These are phyloP conservation scores for Colistium nudipinnis DNA, from an alignment of 2,113 vertebrate genomes.

Conservation along the genomic window DNA sequence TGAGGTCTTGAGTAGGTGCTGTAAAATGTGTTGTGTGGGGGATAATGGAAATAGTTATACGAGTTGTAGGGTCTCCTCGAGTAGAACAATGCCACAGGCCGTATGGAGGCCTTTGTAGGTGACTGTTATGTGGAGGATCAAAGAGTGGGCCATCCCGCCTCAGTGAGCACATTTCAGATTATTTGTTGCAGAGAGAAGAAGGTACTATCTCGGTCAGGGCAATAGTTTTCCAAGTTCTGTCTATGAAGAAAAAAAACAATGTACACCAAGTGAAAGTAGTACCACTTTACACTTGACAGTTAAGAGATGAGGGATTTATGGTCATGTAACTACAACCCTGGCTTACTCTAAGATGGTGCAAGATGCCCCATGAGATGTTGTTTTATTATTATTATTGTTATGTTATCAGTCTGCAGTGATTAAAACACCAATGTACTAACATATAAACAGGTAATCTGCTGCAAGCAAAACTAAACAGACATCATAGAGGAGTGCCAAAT, in stretches of 20 bases:
- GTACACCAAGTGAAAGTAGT: too few species aligned
- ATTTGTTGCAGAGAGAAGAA: background rate
- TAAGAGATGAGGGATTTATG: background rate
- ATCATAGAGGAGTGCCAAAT: background rate
- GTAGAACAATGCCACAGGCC: slow-evolving; percentile 44
- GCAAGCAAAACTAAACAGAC: slow-evolving; percentile 1
- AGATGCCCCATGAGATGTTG: too few species aligned
- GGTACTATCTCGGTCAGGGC: background rate
- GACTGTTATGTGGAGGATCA: slow-evolving; percentile 65
- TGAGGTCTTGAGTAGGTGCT: slow-evolving; percentile 53
- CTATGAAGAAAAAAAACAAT: background rate
- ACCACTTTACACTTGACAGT: background rate
- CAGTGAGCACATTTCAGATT: background rate
- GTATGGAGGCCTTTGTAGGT: slow-evolving; percentile 52
- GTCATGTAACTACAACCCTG: background rate
- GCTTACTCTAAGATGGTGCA: background rate
- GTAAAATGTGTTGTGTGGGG: slow-evolving; percentile 47
- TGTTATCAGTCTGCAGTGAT: background rate
- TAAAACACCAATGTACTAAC: background rate
- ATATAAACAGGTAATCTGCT: background rate
- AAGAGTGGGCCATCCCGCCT: slow-evolving; percentile 43
- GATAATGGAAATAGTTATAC: slow-evolving; percentile 62
- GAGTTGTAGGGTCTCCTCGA: slow-evolving; percentile 42
- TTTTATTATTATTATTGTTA: background rate
- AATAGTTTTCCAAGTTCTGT: background rate